Evolutionary conservation across 1,140 invertebrate species (phyloP).

Genomic region (Procambarus virginalis): DNA sequence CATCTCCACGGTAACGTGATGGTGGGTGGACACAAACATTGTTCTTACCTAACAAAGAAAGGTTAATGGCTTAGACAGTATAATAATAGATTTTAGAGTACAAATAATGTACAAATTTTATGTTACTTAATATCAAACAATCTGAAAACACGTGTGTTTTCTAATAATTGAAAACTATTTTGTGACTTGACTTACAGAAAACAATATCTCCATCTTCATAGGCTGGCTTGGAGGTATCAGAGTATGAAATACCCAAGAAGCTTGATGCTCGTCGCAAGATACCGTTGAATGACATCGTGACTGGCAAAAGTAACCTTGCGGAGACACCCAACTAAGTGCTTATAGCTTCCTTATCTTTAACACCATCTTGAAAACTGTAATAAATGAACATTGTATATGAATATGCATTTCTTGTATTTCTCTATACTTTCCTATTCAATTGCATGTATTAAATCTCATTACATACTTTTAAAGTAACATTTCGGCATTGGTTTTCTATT

Average conservation of each 20-base stretch:
- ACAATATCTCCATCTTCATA: conserved; percentile 88
- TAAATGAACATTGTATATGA: background rate
- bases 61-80: background rate
- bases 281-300: conserved; percentile 82
- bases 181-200: conserved; percentile 80
- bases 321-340: background rate
- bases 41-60: conserved; percentile 79
- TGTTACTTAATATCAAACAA: no score
- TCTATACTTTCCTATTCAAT: background rate
- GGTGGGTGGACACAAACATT: conserved; percentile 97
- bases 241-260: conserved; percentile 83
- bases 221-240: conserved; percentile 77
- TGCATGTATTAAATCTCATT: background rate
- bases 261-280: conserved; percentile 85
- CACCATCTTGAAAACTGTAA: background rate
- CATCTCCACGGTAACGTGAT: conserved; percentile 83
- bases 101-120: no score
- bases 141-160: no score
- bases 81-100: background rate
- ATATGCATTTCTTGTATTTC: no score
- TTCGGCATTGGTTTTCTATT: background rate
- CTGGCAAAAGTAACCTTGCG: conserved; percentile 77
- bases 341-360: background rate
- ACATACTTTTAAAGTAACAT: background rate
- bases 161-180: background rate